Percentiles rank a stretch among this genome's conserved stretches.
Evolutionary conservation across 2,797 vertebrate genomes (phyloP).

Genomic region (Oreortyx pictus): DNA sequence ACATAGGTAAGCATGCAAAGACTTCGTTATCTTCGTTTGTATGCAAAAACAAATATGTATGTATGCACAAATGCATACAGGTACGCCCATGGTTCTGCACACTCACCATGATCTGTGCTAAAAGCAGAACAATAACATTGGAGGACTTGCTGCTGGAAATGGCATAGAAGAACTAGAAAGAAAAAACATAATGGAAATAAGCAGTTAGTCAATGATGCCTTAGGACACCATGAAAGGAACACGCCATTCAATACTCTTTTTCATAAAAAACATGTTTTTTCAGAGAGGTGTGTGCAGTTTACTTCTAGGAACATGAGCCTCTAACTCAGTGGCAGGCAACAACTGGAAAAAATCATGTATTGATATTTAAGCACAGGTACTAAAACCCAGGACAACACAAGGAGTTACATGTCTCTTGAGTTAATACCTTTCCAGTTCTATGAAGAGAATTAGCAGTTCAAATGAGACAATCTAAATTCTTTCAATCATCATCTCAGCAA

Average conservation of each 20-base stretch:
- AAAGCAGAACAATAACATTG: conserved; percentile 96
- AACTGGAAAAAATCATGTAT: not conserved
- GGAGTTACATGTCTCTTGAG: not conserved
- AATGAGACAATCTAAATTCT: not conserved
- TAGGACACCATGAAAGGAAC: not conserved
- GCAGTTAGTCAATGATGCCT: not conserved
- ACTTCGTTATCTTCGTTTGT: rapidly evolving
- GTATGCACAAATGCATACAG: rapidly evolving
- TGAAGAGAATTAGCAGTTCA: not conserved
- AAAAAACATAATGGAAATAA: not conserved
- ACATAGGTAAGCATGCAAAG: not conserved
- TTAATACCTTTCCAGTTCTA: not conserved
- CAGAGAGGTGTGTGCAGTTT: not conserved
- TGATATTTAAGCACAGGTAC: not conserved
- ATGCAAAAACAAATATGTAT: not conserved
- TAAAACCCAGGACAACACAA: not conserved
- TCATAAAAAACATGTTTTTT: not conserved
- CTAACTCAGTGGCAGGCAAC: not conserved
- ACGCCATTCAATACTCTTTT: not conserved
- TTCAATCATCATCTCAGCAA: not conserved
- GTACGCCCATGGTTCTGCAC: rapidly evolving
- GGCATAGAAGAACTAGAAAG: conserved; percentile 93
- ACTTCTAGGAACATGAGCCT: not conserved
- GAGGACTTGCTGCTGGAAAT: conserved; percentile 99
- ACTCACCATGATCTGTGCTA: conserved; percentile 99